Conservation (phyloP, 1,140 invertebrate species). For the Rhagoletis pomonella region DNA sequence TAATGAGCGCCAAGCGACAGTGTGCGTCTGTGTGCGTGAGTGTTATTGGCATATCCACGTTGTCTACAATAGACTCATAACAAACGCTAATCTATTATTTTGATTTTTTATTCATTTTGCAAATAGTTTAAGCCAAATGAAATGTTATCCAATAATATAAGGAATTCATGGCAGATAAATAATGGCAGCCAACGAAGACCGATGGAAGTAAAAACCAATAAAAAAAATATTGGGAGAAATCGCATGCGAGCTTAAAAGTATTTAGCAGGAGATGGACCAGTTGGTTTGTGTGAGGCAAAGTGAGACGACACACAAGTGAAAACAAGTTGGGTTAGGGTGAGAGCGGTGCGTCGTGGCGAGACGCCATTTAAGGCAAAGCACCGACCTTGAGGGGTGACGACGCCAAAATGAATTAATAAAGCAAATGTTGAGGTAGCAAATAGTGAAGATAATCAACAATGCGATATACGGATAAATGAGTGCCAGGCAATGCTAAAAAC, state of each 20-base stretch:
- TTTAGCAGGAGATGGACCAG: neutral
- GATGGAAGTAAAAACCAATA: neutral
- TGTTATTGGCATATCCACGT: constrained; percentile 4
- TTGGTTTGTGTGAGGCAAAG: neutral
- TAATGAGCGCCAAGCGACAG: neutral
- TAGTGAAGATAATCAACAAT: neutral
- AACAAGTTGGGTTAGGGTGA: neutral
- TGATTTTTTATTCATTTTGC: neutral
- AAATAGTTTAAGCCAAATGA: constrained; percentile 18
- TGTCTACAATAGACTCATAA: neutral
- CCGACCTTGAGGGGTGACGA: constrained; percentile 34
- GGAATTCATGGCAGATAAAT: constrained; percentile 36
- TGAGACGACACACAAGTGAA: neutral
- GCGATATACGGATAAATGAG: neutral
- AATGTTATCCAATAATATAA: neutral
- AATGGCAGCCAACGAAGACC: neutral
- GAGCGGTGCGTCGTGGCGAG: neutral
- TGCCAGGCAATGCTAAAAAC: neutral
- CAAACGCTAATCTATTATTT: neutral
- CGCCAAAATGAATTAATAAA: constrained; percentile 36
- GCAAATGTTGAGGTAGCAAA: neutral
- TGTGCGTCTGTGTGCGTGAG: neutral
- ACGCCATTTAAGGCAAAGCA: neutral
- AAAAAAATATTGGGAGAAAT: neutral
- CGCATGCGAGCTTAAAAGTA: neutral